Base-by-base conservation (phyloP, 1,140 invertebrate genomes). In the Oncopodura yosiiana region DNA sequence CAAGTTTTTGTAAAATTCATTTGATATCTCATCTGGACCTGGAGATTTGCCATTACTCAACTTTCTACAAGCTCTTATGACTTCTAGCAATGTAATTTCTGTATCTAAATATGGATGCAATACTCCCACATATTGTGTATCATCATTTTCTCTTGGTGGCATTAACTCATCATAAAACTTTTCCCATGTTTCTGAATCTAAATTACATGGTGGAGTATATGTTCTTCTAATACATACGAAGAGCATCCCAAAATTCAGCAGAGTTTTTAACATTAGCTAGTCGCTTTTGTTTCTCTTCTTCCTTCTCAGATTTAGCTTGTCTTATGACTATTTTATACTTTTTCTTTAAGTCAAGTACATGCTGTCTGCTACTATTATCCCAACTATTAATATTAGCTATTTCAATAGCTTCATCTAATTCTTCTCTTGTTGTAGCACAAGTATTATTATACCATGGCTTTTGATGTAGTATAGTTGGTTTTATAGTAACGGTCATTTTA, bases 1-100 rank as follows among this genome's bases (percentile, higher is more conserved):
- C 3, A 71, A 42, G 12, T 69, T 65, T 64, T 69, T 70, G 0
- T 70, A 24, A 5, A 66, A 26, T 29, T 66, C 59, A 27, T 66
- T 66, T n/a, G 62, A 46, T 3, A 71, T 69, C 0, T 23, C 23
- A 30, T 71, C 69, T 12, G 45, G 36, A 1, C 70, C 68, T 3
- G 68, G 64, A 1, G 68, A 66, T 62, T 68, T 69, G 5, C 27
- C 24, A 12, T 34, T 49, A 43, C 37, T 46, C 18, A 43, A 11
- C 32, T 39, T 45, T 23, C 23, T 16, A 19, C 53, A 24, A 0
- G 30, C 34, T n/a, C 0, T 1, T 34, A 37, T 6, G 8, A 58
- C 3, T 36, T 58, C 56, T 14, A n/a, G n/a, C 3, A 23, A 3
- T 9, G 16, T 43, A 8, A 58, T 36, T 0, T 18, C 18, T 3